Percentiles rank a stretch among this genome's conserved stretches.
phyloP scores from a whole-genome alignment of 2,888 invertebrate genomes.

The Agrenia bidenticulata region DNA sequence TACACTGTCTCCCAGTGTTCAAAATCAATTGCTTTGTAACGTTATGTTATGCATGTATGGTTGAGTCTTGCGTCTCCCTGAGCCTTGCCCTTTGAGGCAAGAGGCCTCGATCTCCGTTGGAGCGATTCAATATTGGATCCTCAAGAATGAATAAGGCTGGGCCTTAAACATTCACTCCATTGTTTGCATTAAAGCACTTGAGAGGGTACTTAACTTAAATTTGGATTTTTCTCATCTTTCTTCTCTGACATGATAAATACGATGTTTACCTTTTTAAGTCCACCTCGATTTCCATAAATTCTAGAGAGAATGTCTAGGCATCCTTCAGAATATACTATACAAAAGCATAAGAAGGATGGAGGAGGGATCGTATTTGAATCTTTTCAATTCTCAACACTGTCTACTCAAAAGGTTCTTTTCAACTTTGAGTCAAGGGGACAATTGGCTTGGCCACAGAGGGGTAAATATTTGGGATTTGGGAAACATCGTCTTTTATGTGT shows the following conservation, averaged over 20 bases:
- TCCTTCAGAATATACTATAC: not conserved
- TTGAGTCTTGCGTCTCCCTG: not conserved
- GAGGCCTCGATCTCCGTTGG: not conserved
- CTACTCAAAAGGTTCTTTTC: slow-evolving; percentile 11
- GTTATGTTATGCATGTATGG: not conserved
- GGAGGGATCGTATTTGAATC: slow-evolving; percentile 10
- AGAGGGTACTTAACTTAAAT: slow-evolving; percentile 1
- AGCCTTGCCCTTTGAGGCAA: not conserved
- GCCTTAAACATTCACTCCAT: not conserved
- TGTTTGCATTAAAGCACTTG: slow-evolving; percentile 7
- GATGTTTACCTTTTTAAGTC: slow-evolving; percentile 9
- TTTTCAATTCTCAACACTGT: not conserved
- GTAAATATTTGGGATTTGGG: slow-evolving; percentile 5
- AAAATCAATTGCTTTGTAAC: slow-evolving; percentile 4
- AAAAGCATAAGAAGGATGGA: slow-evolving; percentile 1
- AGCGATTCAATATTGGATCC: not conserved
- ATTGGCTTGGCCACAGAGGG: slow-evolving; percentile 16
- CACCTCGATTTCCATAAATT: slow-evolving; percentile 16
- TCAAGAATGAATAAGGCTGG: not conserved
- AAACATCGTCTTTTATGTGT: not conserved
- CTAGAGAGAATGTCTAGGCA: too few relatives aligned
- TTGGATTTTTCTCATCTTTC: not conserved
- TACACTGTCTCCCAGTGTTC: not conserved
- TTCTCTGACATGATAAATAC: slow-evolving; percentile 9
- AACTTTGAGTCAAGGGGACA: slow-evolving; percentile 15